Conservation (phyloP, 2,113 vertebrate genomes). For the Scomber colias region DNA sequence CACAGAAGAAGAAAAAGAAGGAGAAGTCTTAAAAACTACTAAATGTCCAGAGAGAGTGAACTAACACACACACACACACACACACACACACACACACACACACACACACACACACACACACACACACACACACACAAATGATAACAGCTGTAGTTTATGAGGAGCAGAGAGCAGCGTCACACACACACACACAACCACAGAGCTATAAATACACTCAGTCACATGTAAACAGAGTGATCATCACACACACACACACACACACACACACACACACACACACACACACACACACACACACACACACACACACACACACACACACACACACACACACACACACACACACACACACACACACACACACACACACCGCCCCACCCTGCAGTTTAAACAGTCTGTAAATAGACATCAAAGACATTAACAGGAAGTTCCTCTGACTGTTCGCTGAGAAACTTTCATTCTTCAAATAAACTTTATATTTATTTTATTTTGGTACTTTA, state of each 20-base stretch:
- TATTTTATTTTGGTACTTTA: too few species aligned
- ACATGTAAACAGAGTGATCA: conserved; percentile 6
- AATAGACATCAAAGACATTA: conserved; percentile 51
- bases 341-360: conserved; percentile 20
- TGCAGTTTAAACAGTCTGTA: conserved; percentile 51
- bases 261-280: too few species aligned
- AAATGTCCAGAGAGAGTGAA: too few species aligned
- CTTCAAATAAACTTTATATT: too few species aligned
- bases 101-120: too few species aligned
- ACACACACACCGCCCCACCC: conserved; percentile 48
- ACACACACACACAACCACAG: conserved; percentile 10
- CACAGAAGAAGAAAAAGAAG: not conserved
- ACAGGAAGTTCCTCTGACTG: not conserved
- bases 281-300: too few species aligned
- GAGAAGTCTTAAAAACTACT: too few species aligned
- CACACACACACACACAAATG: conserved; percentile 19
- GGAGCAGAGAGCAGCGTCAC: not conserved
- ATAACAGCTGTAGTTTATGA: not conserved
- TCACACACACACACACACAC: too few species aligned
- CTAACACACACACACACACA: not conserved
- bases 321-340: too few species aligned
- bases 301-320: too few species aligned
- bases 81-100: too few species aligned
- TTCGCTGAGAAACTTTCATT: too few species aligned
- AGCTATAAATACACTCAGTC: conserved; percentile 32